These are phyloP conservation scores for Sorex maritimensis DNA, from an alignment of 2,797 vertebrate genomes.

Conservation along the genomic window DNA sequence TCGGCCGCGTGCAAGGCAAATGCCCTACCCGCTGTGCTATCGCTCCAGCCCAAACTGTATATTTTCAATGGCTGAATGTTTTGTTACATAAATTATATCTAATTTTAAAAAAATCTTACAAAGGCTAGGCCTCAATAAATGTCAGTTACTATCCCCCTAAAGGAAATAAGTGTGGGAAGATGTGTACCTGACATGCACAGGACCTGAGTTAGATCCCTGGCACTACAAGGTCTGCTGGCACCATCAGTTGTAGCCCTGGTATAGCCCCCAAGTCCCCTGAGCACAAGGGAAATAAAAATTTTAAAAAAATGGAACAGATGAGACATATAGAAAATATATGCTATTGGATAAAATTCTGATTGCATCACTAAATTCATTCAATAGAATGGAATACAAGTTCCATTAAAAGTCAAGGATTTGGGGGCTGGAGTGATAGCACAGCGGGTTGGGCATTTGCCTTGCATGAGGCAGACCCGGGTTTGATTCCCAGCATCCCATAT, in stretches of 20 bases:
- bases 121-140: slow-evolving; percentile 13
- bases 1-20: too few species aligned
- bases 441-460: too few species aligned
- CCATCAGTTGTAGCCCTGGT: too few species aligned
- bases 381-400: slow-evolving; percentile 7
- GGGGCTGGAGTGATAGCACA: too few species aligned
- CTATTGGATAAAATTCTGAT: slow-evolving; percentile 55
- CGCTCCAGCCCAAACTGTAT: not conserved
- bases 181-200: too few species aligned
- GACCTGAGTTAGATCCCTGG: too few species aligned
- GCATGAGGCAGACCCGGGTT: too few species aligned
- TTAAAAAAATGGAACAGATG: not conserved
- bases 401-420: slow-evolving; percentile 29
- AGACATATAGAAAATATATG: slow-evolving; percentile 41
- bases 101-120: slow-evolving; percentile 9
- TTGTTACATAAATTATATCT: not conserved
- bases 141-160: slow-evolving; percentile 35
- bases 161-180: not conserved
- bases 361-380: slow-evolving; percentile 53
- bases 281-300: not conserved
- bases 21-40: too few species aligned
- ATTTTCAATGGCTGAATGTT: slow-evolving; percentile 14
- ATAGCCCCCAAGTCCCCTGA: too few species aligned
- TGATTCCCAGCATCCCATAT: too few species aligned
- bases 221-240: too few species aligned